phyloP scores from a whole-genome alignment of 2,888 invertebrate genomes.

The Campoplex capitator region DNA sequence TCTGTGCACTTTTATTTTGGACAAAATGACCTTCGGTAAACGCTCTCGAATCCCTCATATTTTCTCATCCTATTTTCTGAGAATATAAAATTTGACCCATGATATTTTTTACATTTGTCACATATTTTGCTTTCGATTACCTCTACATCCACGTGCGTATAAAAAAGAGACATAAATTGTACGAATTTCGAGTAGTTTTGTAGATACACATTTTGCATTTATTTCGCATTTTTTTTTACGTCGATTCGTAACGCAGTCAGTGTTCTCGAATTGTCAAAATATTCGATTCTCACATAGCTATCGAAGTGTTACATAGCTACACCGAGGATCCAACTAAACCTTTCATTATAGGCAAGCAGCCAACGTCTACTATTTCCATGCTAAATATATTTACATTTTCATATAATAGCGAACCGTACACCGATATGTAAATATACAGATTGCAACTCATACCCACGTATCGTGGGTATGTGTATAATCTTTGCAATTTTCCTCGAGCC shows the following conservation, averaged over 20 bases:
- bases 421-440: neutral
- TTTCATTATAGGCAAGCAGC: slow-evolving; percentile 62
- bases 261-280: slow-evolving; percentile 24
- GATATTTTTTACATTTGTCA: neutral
- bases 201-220: neutral
- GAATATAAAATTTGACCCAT: neutral
- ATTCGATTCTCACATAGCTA: slow-evolving; percentile 4
- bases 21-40: no score
- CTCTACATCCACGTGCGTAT: neutral
- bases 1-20: no score
- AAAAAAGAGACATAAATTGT: slow-evolving; percentile 6
- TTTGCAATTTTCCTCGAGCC: slow-evolving; percentile 52
- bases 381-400: slow-evolving; percentile 9
- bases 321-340: slow-evolving; percentile 49
- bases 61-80: neutral
- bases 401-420: neutral
- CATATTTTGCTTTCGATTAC: neutral
- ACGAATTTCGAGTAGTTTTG: neutral
- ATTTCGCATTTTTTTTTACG: slow-evolving; percentile 17
- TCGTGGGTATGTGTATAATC: slow-evolving; percentile 38
- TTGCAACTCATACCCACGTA: neutral
- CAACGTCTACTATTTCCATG: slow-evolving; percentile 51
- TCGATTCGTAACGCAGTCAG: neutral
- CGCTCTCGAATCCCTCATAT: no score
- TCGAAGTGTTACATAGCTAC: neutral